Base-by-base conservation (phyloP, 2,113 vertebrate species). In the Syrrhaptes paradoxus region DNA sequence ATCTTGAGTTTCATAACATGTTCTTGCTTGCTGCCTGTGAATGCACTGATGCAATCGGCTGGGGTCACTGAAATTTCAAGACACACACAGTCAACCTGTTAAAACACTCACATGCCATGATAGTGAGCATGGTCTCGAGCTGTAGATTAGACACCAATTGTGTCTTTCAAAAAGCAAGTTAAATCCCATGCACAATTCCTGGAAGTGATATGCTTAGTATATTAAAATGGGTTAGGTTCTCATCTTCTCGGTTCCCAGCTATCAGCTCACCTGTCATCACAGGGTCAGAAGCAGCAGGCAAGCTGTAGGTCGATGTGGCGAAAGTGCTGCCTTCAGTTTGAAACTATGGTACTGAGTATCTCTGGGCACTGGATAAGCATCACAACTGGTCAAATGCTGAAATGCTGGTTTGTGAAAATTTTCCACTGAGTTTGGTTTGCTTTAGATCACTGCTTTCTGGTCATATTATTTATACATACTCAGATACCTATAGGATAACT, bases 1-100 rank as follows among this genome's bases (percentile, higher is more conserved):
- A 90, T 87, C 90, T 87, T 0, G 0, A 80, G 55, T 25, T 59
- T 73, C 63, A 17, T 61, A 85, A 74, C 3, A 2, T 17, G 32
- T 31, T 95, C 58, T 63, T 90, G 32, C 61, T 89, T 75, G 45
- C 78, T 94, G 72, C 48, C n/a, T 85, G 36, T 32, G 85, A 87
- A 62, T 2, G 6, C 0, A 0, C 41, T 28, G 66, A 81, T 83
- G 38, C 25, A 43, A 81, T 92, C 72, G 20, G 41, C 55, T 38
- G 34, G n/a, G 32, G n/a, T 87, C 19, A 25, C 86, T 68, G 49
- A 85, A 87, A 80, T 81, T 90, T 87, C 55, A 48, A 63, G 24
- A 41, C 26, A 75, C 12, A 58, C 48, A 32, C 19, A 66, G 28
- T 51, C 51, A 90, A 28, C 13, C 20, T 65, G 21, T 21, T 67